Evolutionary conservation across 2,797 vertebrate species (phyloP).

Genomic region (Nannoperca australis): DNA sequence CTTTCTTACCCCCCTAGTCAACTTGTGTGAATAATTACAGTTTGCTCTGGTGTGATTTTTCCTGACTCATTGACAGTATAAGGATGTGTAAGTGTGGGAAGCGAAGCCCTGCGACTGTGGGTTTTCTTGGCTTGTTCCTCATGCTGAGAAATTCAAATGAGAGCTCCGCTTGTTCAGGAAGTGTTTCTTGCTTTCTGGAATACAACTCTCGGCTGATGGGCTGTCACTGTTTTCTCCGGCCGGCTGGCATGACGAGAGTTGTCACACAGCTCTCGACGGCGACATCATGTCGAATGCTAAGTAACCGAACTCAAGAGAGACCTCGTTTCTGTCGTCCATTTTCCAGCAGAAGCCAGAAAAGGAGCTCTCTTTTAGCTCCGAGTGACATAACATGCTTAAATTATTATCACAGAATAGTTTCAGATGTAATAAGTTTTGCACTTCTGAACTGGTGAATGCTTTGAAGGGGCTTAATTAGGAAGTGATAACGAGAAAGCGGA

Average conservation of each 20-base stretch:
- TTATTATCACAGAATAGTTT: slow-evolving; percentile 52
- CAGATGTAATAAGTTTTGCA: slow-evolving; percentile 45
- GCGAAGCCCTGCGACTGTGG: slow-evolving; percentile 20
- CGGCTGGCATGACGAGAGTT: slow-evolving; percentile 47
- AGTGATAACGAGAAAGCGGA: slow-evolving; percentile 8
- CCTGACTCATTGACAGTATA: slow-evolving; percentile 52
- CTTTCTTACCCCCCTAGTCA: slow-evolving; percentile 3
- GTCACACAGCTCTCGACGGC: slow-evolving; percentile 33
- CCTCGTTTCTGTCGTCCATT: slow-evolving; percentile 19
- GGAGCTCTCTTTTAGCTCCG: slow-evolving; percentile 10
- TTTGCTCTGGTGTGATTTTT: slow-evolving; percentile 67
- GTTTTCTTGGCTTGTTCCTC: slow-evolving; percentile 48
- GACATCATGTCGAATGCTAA: slow-evolving; percentile 14
- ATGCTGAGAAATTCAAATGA: slow-evolving; percentile 44
- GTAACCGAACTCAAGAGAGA: slow-evolving; percentile 32
- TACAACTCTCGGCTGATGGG: slow-evolving; percentile 28
- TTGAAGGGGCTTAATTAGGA: slow-evolving; percentile 55
- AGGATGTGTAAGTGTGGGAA: slow-evolving; percentile 48
- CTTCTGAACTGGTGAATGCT: slow-evolving; percentile 36
- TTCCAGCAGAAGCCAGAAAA: slow-evolving; percentile 21
- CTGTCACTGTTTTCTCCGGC: slow-evolving; percentile 42
- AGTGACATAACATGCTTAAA: slow-evolving; percentile 62
- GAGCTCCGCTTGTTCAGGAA: slow-evolving; percentile 55
- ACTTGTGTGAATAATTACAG: slow-evolving; percentile 46
- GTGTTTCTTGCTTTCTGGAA: slow-evolving; percentile 49